Evolutionary conservation across 2,797 vertebrate species (phyloP), one percentile per base, ranked within the genome.

Genomic region (Lophotriccus pileatus): DNA sequence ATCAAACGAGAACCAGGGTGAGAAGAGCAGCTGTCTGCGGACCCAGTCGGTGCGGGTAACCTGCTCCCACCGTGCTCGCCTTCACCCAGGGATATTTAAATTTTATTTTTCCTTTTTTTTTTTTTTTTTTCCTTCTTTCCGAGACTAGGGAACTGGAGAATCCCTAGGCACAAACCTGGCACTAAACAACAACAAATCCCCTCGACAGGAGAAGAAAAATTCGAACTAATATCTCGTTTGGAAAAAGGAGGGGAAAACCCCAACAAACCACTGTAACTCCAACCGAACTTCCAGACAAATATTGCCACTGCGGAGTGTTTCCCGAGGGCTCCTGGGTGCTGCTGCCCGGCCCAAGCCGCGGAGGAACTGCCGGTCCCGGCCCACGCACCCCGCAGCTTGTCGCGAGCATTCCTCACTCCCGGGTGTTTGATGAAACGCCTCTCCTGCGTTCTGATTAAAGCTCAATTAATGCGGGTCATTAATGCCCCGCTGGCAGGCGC

Each of bases 391-490:
- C 68, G 76, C 74, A 32, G 39, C 60, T 60, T 9, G 8, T 30
- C 27, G 63, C 56, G 34, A 32, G 39, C 30, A 12, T 60, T 75
- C 46, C 84, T 83, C 83, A 47, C 7, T 3, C 52, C 10, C 22
- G 21, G 55, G 14, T 67, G 30, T 70, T 81, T 76, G 70, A 87
- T 47, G 85, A 79, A 95, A 87, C 37, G 60, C 87, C 76, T 93
- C 78, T 80, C 76, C 3, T 19, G 59, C 34, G n/a, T n/a, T 90
- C 91, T 84, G 88, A 96, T 97, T 95, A 88, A 86, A 94, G 88
- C 68, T 41, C 69, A 91, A 94, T 90, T 87, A 90, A 92, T 79
- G 66, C 92, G 39, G 37, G 82, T 82, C 89, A 79, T 90, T 81
- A 92, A 75, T 36, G 46, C 60, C 58, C n/a, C 55, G 7, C 87